Conservation (phyloP, 2,113 vertebrate species). For the Trichechus manatus region DNA sequence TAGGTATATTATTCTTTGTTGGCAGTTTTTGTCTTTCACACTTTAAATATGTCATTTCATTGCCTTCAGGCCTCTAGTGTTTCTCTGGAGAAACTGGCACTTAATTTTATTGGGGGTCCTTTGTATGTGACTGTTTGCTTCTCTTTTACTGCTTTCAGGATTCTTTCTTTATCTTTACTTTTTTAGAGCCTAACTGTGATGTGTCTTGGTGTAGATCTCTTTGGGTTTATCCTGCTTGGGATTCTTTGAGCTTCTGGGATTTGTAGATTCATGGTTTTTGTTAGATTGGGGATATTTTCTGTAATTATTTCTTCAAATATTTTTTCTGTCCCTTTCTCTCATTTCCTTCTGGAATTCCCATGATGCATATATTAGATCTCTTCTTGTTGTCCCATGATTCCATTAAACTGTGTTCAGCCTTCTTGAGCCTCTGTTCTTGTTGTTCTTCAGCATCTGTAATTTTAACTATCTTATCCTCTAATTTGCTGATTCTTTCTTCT, state of each 20-base stretch:
- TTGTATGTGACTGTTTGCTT: no score
- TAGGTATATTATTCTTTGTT: no score
- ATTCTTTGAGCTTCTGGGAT: background rate
- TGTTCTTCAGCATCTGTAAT: background rate
- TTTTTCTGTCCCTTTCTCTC: no score
- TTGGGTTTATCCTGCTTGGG: background rate
- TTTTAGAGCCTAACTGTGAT: background rate
- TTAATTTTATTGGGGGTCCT: no score
- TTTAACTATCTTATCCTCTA: background rate
- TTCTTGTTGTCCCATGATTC: background rate
- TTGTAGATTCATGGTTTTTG: background rate
- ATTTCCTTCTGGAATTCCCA: background rate
- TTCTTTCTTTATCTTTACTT: background rate
- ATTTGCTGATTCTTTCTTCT: background rate
- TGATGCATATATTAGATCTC: background rate
- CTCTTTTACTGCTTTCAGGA: background rate
- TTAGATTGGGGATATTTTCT: background rate
- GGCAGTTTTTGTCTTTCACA: no score
- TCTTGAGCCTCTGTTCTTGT: background rate
- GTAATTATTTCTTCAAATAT: no score
- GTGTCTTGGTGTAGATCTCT: background rate
- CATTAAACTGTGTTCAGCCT: background rate
- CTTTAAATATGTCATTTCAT: no score
- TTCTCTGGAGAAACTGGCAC: no score
- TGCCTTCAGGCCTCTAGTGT: no score